A percentile compares a stretch with the other conserved stretches of the same genome.
These are phyloP conservation scores for Rousettus leschenaultii DNA, from an alignment of 2,113 vertebrate species.

Conservation along the genomic window DNA sequence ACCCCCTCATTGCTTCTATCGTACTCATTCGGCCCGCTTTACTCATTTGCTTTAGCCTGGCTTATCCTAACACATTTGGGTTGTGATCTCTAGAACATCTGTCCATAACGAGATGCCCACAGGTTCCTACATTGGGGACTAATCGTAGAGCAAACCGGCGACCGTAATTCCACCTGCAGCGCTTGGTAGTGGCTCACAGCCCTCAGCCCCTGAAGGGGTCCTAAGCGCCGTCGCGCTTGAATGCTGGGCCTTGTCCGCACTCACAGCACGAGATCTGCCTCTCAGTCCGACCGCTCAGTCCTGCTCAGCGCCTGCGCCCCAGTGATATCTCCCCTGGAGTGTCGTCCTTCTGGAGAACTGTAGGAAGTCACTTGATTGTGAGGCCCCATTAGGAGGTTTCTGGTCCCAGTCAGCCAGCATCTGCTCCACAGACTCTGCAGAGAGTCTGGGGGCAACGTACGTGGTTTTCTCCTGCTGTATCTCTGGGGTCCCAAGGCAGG, in stretches of 20 bases:
- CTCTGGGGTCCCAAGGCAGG: background rate
- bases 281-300: background rate
- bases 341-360: background rate
- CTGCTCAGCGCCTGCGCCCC: background rate
- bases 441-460: background rate
- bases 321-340: background rate
- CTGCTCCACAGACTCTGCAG: background rate
- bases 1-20: background rate
- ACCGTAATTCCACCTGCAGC: background rate
- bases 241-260: rapidly evolving
- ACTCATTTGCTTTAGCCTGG: background rate
- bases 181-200: background rate
- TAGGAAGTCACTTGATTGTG: background rate
- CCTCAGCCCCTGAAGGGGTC: background rate
- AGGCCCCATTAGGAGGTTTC: background rate
- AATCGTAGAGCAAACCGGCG: background rate
- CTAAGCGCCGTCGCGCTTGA: rapidly evolving
- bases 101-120: background rate
- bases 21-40: background rate
- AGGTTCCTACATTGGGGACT: background rate
- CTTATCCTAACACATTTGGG: background rate
- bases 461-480: background rate
- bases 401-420: background rate
- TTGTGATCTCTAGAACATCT: background rate
- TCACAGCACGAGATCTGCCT: background rate